Evolutionary conservation across 1,140 invertebrate genomes (phyloP), one percentile per base, ranked within the genome.

Genomic region (Aphelinus atriplicis): DNA sequence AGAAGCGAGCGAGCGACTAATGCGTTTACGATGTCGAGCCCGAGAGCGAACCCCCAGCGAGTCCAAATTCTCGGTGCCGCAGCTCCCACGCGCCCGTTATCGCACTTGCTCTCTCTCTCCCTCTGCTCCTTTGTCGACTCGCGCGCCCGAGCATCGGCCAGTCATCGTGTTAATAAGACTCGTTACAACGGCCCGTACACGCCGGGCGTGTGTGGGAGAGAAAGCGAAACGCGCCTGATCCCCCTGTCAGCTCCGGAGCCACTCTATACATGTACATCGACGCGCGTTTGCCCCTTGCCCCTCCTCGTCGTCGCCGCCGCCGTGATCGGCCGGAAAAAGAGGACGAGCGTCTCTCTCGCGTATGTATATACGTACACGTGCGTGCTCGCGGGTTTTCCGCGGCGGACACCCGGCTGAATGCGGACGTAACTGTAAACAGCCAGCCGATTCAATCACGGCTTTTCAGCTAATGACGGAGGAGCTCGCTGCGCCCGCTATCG

Each of bases 121-220:
- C 51, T 53, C 51, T 53, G 4, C 9, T 9, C 9, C 51, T 53
- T 9, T 53, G 43, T 47, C 63, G 48, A 42, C 51, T 47, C 26
- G 42, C 48, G 9, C n/a, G 4, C 26, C 26, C 26, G 26, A 26
- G 26, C 5, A 67, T 61, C 57, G 51, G n/a, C 70, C 63, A 45
- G 78, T 78, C 72, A 74, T 74, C 55, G 48, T 73, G 48, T 63
- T 74, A 68, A 68, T 68, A 68, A 68, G 65, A 61, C 72, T 68
- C 57, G 57, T 68, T 74, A 68, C 55, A 77, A 74, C 47, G 50
- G 2, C 50, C 9, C 45, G 64, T 9, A 51, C 50, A 51, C 9
- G 51, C 48, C 45, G 53, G 10, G 56, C 5, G 64, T 50, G 62
- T 55, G 48, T 53, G 26, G 4, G 63, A 48, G 63, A 57, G 3